Base-by-base conservation (phyloP, 2,113 vertebrate species). In the Syngnathus floridae region DNA sequence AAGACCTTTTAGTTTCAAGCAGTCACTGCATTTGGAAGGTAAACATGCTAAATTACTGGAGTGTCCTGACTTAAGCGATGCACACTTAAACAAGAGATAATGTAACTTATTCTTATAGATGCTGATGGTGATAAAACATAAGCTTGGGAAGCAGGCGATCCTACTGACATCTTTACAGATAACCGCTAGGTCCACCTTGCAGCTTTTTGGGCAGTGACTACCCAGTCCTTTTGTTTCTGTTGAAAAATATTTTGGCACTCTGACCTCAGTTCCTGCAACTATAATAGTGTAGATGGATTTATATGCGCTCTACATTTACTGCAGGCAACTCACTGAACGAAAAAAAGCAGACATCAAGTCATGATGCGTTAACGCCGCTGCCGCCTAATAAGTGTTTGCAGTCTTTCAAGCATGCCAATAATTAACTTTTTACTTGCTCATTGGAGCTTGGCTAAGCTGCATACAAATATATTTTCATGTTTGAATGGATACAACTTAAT, bases 261-360 rank as follows among this genome's bases (percentile, higher is more conserved):
- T 60, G 37, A 22, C 58, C 21, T 12, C n/a, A 22, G 16, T 61
- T 61, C 40, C 59, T 21, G n/a, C 59, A 61, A 61, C 40, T 22
- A 16, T 43, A 26, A 61, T 21, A 43, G 40, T 16, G n/a, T 21
- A 26, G 13, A 61, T 5, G 38, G n/a, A 61, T 43, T 26, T 35
- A 40, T 60, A 21, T 13, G 26, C 14, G 54, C 13, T 56, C 19
- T 13, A 21, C 21, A 38, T 60, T 40, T 41, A 41, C 58, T 14
- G 58, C 36, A 22, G n/a, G 10, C 59, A 61, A 14, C 11, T 16
- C 40, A 26, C 2, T 26, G 40, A 60, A 60, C 41, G 57, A 35
- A 60, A 60, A 60, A 31, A 56, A 60, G 19, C 19, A 41, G 59
- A 61, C 40, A 26, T 43, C 40, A 61, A 45, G 21, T 14, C 59